phyloP scores from a whole-genome alignment of 2,113 vertebrate species.

The Phrynosoma platyrhinos region DNA sequence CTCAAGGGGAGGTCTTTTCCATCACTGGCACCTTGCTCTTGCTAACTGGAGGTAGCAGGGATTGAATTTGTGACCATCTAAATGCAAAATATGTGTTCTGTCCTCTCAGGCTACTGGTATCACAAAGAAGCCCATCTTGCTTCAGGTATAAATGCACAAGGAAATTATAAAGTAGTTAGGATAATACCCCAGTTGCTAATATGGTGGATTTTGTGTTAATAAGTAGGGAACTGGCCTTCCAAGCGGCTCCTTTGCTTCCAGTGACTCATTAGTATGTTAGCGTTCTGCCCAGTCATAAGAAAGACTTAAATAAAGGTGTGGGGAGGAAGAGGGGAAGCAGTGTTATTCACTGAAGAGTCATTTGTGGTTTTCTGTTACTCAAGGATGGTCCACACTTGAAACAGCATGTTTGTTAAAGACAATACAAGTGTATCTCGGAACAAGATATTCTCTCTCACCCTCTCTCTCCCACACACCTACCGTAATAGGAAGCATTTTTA shows the following conservation, averaged over 20 bases:
- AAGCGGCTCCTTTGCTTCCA: constrained; percentile 59
- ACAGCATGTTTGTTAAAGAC: neutral
- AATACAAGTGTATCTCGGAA: neutral
- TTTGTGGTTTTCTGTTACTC: neutral
- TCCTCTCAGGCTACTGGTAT: neutral
- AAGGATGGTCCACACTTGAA: neutral
- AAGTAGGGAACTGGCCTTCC: constrained; percentile 39
- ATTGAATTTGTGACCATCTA: neutral
- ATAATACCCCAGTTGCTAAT: constrained; percentile 30
- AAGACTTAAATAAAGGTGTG: neutral
- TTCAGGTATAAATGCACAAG: neutral
- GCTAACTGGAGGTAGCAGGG: neutral
- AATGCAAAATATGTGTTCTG: neutral
- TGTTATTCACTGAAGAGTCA: neutral
- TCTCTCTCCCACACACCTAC: too few relatives aligned
- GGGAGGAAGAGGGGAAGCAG: constrained; percentile 41
- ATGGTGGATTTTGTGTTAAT: constrained; percentile 43
- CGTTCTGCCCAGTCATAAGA: constrained; percentile 57
- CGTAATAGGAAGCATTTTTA: neutral
- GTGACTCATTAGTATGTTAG: constrained; percentile 66
- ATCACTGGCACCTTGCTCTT: neutral
- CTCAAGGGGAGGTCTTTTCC: neutral
- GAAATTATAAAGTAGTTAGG: constrained; percentile 48
- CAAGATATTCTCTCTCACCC: too few relatives aligned
- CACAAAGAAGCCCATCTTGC: fast-evolving